These are phyloP conservation scores for Rhinoderma darwinii DNA, from an alignment of 2,113 vertebrate species.

Conservation along the genomic window DNA sequence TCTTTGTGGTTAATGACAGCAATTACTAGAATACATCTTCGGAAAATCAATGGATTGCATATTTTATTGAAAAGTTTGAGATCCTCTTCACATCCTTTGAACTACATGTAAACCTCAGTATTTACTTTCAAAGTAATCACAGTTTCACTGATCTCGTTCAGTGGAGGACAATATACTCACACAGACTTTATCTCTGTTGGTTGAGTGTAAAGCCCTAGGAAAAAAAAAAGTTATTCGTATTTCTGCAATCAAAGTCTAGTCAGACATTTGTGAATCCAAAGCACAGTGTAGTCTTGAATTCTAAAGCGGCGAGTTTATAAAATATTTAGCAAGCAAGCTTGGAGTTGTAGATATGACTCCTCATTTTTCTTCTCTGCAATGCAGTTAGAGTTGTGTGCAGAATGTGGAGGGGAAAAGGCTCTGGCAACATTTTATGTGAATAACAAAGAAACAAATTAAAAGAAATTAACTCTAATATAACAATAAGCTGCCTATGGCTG, in stretches of 20 bases:
- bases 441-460: slow-evolving; percentile 64
- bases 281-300: slow-evolving; percentile 60
- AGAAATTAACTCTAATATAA: slow-evolving; percentile 25
- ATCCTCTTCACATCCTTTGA: not conserved
- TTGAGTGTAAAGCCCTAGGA: slow-evolving; percentile 14
- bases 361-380: slow-evolving; percentile 70
- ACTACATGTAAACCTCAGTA: not conserved
- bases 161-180: slow-evolving; percentile 23
- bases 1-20: slow-evolving; percentile 13
- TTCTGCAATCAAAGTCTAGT: slow-evolving; percentile 52
- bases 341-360: slow-evolving; percentile 64
- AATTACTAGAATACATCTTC: not conserved
- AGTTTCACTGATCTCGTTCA: slow-evolving; percentile 15
- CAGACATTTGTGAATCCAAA: slow-evolving; percentile 44
- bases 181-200: slow-evolving; percentile 27
- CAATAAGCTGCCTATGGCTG: not conserved
- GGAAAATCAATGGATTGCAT: slow-evolving; percentile 13
- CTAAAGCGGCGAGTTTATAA: slow-evolving; percentile 66
- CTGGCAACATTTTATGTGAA: slow-evolving; percentile 59
- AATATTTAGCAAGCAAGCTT: slow-evolving; percentile 64
- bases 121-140: slow-evolving; percentile 17
- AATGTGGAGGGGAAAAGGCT: slow-evolving; percentile 66
- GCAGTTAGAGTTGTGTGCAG: slow-evolving; percentile 69
- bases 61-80: slow-evolving; percentile 25
- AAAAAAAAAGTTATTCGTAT: slow-evolving; percentile 43